phyloP scores from a whole-genome alignment of 2,888 invertebrate genomes.

The Drosophila paranaensis region DNA sequence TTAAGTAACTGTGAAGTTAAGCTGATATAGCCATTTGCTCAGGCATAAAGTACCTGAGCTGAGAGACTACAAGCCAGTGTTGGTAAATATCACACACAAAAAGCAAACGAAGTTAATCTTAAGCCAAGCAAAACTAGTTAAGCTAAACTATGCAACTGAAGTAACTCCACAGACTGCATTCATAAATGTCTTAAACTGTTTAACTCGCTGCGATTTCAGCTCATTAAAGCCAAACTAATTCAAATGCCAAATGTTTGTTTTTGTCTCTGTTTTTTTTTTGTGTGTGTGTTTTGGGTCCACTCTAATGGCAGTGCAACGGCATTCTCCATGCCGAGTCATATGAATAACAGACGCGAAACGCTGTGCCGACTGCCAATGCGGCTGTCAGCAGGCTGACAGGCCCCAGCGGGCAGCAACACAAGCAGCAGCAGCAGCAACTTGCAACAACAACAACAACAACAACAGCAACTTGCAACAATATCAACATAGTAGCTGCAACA shows the following conservation, averaged over 20 bases:
- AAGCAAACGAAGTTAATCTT: neutral
- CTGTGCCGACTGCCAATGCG: constrained; percentile 32
- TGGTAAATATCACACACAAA: neutral
- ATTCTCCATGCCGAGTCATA: constrained; percentile 35
- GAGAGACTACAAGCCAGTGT: neutral
- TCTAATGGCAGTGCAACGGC: constrained; percentile 24
- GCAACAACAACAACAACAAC: constrained; percentile 12
- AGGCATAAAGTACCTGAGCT: neutral
- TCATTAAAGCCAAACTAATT: constrained; percentile 5
- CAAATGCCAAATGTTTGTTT: constrained; percentile 14
- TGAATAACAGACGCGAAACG: constrained; percentile 37
- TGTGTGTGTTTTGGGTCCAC: constrained; percentile 29
- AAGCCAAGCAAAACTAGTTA: neutral
- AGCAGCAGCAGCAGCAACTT: constrained; percentile 17
- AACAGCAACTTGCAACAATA: constrained; percentile 1
- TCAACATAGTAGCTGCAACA: constrained; percentile 7
- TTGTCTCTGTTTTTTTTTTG: neutral
- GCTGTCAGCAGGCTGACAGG: constrained; percentile 47
- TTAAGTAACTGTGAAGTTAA: neutral
- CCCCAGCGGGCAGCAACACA: constrained; percentile 24
- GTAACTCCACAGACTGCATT: neutral
- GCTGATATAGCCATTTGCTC: neutral
- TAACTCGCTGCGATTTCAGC: constrained; percentile 1
- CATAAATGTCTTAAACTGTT: constrained; percentile 1
- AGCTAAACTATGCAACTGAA: neutral